A percentile compares a stretch with the other conserved stretches of the same genome.
Evolutionary conservation across 1,140 invertebrate species (phyloP).

Genomic region (Drosophila ficusphila): DNA sequence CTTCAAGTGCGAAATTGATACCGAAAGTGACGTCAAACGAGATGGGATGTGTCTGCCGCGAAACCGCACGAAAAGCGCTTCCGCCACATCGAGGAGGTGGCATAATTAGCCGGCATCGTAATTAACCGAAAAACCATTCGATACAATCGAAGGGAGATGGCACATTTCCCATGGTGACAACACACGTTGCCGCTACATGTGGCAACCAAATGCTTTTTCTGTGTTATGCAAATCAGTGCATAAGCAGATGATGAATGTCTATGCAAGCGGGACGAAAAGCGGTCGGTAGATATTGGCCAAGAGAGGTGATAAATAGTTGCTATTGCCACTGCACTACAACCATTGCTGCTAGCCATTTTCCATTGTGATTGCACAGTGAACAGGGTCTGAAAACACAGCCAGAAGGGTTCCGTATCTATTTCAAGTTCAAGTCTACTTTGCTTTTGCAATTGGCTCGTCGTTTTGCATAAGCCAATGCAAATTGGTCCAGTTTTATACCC

Average conservation of each 20-base stretch:
- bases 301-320: conserved; percentile 28
- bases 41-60: neutral
- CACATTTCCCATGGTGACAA: conserved; percentile 61
- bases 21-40: neutral
- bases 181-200: conserved; percentile 52
- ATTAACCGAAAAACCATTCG: conserved; percentile 51
- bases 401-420: conserved; percentile 13
- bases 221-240: conserved; percentile 65
- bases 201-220: conserved; percentile 56
- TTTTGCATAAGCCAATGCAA: conserved; percentile 68
- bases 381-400: neutral
- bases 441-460: conserved; percentile 43
- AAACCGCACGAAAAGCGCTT: neutral
- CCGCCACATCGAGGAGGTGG: conserved; percentile 28
- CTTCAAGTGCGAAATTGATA: conserved; percentile 5
- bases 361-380: conserved; percentile 17
- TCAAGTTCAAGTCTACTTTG: conserved; percentile 49
- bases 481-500: conserved; percentile 7
- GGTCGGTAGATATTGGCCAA: conserved; percentile 16
- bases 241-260: conserved; percentile 42
- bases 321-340: too few relatives aligned
- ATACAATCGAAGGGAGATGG: conserved; percentile 35
- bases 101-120: conserved; percentile 65
- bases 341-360: conserved; percentile 7
- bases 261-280: neutral